Conservation (phyloP, 2,113 vertebrate genomes). For the Trichechus manatus region DNA sequence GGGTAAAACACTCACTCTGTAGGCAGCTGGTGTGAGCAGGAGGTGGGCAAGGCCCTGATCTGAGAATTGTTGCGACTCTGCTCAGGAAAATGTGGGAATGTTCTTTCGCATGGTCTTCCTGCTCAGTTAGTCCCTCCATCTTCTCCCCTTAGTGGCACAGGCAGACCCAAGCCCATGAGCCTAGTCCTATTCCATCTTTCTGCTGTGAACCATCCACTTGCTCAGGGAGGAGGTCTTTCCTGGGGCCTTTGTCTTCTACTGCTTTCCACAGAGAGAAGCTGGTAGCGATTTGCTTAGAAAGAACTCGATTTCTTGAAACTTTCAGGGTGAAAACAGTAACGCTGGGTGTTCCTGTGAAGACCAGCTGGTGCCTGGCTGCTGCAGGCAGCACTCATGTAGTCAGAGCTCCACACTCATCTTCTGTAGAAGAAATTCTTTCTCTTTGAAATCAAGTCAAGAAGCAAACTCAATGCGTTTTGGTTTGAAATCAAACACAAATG, state of each 20-base stretch:
- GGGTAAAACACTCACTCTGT: background rate
- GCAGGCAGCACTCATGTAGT: accelerated
- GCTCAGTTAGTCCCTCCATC: background rate
- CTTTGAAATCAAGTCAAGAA: background rate
- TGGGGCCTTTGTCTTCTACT: background rate
- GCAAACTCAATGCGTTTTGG: background rate
- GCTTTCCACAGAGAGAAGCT: background rate
- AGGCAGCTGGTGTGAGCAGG: background rate
- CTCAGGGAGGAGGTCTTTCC: background rate
- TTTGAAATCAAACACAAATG: background rate
- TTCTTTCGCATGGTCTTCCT: background rate
- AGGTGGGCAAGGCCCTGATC: background rate
- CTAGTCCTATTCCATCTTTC: background rate
- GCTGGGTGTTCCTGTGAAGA: background rate
- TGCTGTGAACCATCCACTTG: background rate
- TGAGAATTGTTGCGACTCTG: no score
- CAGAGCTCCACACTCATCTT: background rate
- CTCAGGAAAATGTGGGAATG: background rate
- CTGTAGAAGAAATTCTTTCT: background rate
- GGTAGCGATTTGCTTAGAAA: background rate
- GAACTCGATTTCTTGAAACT: background rate
- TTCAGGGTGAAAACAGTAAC: background rate
- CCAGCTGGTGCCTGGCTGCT: background rate
- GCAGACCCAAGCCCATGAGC: background rate
- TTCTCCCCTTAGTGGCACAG: no score